These are phyloP conservation scores for Cardiocondyla obscurior DNA, from an alignment of 1,140 invertebrate species.

Conservation along the genomic window DNA sequence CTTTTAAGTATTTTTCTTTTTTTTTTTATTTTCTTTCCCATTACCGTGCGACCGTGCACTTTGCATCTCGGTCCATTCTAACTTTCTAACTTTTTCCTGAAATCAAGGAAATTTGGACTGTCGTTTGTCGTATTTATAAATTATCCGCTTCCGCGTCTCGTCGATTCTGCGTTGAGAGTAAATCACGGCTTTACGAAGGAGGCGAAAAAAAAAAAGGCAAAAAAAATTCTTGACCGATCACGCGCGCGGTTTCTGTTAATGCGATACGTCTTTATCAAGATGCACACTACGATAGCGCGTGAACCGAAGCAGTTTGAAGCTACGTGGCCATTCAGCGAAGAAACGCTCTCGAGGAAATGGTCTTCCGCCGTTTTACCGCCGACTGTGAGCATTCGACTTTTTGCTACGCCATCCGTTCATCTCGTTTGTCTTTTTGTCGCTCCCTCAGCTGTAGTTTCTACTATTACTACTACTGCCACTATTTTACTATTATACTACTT, in stretches of 20 bases:
- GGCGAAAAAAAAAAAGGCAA: neutral
- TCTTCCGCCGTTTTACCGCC: constrained; percentile 75
- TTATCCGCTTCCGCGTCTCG: neutral
- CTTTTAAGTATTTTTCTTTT: no score
- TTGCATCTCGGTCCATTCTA: neutral
- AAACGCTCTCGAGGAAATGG: constrained; percentile 76
- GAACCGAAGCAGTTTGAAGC: constrained; percentile 65
- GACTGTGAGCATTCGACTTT: constrained; percentile 68
- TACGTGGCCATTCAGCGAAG: constrained; percentile 65
- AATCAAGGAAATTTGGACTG: neutral
- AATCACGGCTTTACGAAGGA: neutral
- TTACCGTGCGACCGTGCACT: no score
- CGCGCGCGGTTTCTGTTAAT: constrained; percentile 35
- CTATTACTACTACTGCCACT: constrained; percentile 24
- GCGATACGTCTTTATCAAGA: constrained; percentile 30
- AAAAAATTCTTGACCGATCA: neutral
- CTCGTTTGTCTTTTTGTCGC: constrained; percentile 68
- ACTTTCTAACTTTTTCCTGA: neutral
- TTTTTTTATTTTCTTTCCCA: no score
- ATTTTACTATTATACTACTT: constrained; percentile 21
- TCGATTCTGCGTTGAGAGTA: neutral
- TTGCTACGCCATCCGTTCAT: constrained; percentile 51
- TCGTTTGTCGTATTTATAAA: neutral
- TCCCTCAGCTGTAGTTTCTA: constrained; percentile 53
- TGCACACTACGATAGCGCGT: constrained; percentile 41